Evolutionary conservation across 2,797 vertebrate species (phyloP), one percentile per base, ranked within the genome.

Genomic region (Lacerta bilineata): DNA sequence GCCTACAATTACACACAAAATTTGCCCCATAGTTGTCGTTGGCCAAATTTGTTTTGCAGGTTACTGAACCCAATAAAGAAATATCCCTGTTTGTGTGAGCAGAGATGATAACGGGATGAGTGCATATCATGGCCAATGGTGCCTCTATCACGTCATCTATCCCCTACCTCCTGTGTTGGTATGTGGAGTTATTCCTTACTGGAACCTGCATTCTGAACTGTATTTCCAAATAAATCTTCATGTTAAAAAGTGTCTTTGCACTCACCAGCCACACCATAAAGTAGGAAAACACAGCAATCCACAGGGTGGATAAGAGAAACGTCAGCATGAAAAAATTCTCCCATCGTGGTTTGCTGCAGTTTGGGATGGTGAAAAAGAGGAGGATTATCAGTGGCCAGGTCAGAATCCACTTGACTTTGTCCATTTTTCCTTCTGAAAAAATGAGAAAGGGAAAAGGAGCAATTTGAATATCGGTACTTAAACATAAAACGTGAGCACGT

Each of bases 261-360:
- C 98, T 96, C 96, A 99, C 99, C 98, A 99, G 98, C 99, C 99
- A 99, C 95, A 99, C 99, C 99, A 99, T 99, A 20, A 99, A 90
- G 95, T 99, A 99, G 92, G 99, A 99, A 96, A 99, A 99, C 95
- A 99, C 88, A 0, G 98, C 99, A 8, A 99, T 99, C 99, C 99
- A 99, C 87, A 99, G 36, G 0, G 98, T 99, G 89, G 99, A 99
- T 0, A 98, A 96, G 88, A 99, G 2, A 74, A 99, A 99, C 6
- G 98, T 99, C n/a, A 98, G 0, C 99, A 99, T 99, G 95, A 99
- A 99, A 95, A 72, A 98, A 55, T 91, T 98, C 96, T 99, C 98
- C 98, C 98, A 99, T 91, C 98, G 98, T 61, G 98, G 98, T 91
- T 98, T 98, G 93, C 96, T 98, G 96, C 98, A 98, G 97, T 99